phyloP scores from a whole-genome alignment of 2,888 invertebrate genomes.

The Tiliacea citrago region DNA sequence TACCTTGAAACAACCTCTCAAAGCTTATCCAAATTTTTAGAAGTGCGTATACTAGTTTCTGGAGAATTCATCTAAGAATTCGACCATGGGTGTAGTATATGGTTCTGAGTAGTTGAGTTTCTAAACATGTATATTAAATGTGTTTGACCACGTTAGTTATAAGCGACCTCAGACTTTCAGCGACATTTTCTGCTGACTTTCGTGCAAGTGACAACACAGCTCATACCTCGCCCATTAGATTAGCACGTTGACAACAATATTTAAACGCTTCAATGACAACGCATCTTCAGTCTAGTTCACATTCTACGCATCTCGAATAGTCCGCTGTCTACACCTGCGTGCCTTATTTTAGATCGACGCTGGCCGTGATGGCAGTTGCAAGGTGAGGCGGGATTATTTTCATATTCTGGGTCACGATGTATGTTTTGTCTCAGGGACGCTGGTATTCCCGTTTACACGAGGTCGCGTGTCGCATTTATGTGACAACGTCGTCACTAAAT shows the following conservation, averaged over 20 bases:
- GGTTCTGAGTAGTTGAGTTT: slow-evolving; percentile 17
- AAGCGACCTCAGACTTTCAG: slow-evolving; percentile 8
- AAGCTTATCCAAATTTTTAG: slow-evolving; percentile 37
- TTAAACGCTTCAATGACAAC: slow-evolving; percentile 62
- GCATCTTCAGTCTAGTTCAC: slow-evolving; percentile 65
- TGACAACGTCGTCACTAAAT: slow-evolving; percentile 66
- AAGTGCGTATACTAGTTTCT: slow-evolving; percentile 31
- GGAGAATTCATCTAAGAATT: slow-evolving; percentile 45
- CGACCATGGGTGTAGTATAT: slow-evolving; percentile 11
- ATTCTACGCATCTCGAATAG: slow-evolving; percentile 78
- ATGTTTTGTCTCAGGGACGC: slow-evolving; percentile 87
- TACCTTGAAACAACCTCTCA: slow-evolving; percentile 73
- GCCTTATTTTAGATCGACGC: slow-evolving; percentile 84
- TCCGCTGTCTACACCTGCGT: slow-evolving; percentile 84
- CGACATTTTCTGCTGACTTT: slow-evolving; percentile 15
- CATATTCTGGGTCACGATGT: slow-evolving; percentile 87
- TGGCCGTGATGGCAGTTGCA: slow-evolving; percentile 84
- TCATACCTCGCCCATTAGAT: slow-evolving; percentile 70
- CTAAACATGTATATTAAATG: background rate
- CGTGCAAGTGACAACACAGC: slow-evolving; percentile 53
- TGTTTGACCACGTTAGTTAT: slow-evolving; percentile 16
- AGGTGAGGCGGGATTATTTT: slow-evolving; percentile 89
- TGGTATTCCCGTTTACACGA: slow-evolving; percentile 75
- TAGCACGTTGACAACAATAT: slow-evolving; percentile 72
- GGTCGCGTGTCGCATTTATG: slow-evolving; percentile 71